These are phyloP conservation scores for Tipula vernalis DNA, from an alignment of 2,888 invertebrate genomes.

Conservation along the genomic window DNA sequence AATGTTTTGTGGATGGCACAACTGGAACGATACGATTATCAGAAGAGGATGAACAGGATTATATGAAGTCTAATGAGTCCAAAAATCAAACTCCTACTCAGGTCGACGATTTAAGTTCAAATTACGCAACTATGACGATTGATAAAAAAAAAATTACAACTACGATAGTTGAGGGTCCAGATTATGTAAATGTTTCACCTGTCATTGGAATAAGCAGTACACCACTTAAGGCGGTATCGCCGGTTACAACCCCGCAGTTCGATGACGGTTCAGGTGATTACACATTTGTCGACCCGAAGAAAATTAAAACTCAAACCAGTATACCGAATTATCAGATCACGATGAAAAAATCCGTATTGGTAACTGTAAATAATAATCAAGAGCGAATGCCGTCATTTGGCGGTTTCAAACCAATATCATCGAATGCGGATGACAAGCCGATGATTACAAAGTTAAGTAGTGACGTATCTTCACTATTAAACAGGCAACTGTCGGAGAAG, in stretches of 20 bases:
- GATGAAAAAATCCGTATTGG: conserved; percentile 13
- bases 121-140: conserved; percentile 20
- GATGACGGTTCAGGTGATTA: conserved; percentile 34
- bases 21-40: conserved; percentile 26
- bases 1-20: conserved; percentile 29
- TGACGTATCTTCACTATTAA: conserved; percentile 14
- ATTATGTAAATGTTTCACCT: conserved; percentile 14
- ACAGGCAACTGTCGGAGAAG: conserved; percentile 25
- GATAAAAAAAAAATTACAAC: conserved; percentile 7
- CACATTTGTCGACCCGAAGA: conserved; percentile 36
- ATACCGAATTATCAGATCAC: neutral
- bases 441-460: neutral
- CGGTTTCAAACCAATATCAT: conserved; percentile 19
- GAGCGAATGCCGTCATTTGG: conserved; percentile 14
- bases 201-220: conserved; percentile 17
- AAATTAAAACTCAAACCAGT: neutral
- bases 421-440: conserved; percentile 18
- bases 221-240: conserved; percentile 8
- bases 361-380: conserved; percentile 11
- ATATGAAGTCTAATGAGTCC: neutral
- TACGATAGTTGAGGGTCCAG: neutral
- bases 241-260: neutral
- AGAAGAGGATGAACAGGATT: conserved; percentile 20
- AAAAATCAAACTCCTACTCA: conserved; percentile 11
- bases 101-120: conserved; percentile 18